phyloP scores from a whole-genome alignment of 1,140 invertebrate genomes.

The Euwallacea fornicatus region DNA sequence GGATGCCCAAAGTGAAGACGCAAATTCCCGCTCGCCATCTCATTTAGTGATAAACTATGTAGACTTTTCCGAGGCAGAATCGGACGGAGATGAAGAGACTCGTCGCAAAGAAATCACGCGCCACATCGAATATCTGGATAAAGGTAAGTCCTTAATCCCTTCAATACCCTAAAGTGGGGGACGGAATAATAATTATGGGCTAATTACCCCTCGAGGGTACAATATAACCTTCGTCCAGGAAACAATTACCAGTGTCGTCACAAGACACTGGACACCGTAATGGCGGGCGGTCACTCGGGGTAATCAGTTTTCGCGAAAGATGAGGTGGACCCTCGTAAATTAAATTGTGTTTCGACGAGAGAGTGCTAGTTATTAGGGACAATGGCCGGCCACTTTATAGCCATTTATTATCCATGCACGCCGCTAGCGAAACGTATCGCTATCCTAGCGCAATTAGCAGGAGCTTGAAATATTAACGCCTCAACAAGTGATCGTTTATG shows the following conservation, averaged over 20 bases:
- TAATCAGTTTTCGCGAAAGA: conserved; percentile 36
- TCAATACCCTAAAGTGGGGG: neutral
- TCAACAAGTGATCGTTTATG: conserved; percentile 36
- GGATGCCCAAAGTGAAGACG: neutral
- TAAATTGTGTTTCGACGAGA: conserved; percentile 36
- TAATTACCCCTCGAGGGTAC: conserved; percentile 36
- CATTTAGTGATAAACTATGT: conserved; percentile 5
- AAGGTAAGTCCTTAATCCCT: conserved; percentile 14
- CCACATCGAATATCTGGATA: conserved; percentile 12
- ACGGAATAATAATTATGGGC: conserved; percentile 27
- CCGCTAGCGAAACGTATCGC: conserved; percentile 36
- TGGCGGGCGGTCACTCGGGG: conserved; percentile 38
- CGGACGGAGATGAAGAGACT: conserved; percentile 5
- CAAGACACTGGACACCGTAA: conserved; percentile 40
- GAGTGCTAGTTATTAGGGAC: conserved; percentile 35
- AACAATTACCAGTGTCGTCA: conserved; percentile 40
- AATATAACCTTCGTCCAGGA: conserved; percentile 39
- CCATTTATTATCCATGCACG: conserved; percentile 37
- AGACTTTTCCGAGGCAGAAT: conserved; percentile 15
- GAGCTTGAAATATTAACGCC: conserved; percentile 38
- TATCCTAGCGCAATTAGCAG: conserved; percentile 28
- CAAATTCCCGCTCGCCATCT: neutral
- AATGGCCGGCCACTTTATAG: conserved; percentile 38
- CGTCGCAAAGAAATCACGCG: conserved; percentile 5
- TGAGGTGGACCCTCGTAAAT: conserved; percentile 37